Percentiles rank a stretch among this genome's conserved stretches.
These are phyloP conservation scores for Neodon shergylaensis DNA, from an alignment of 2,113 vertebrate genomes.

Conservation along the genomic window DNA sequence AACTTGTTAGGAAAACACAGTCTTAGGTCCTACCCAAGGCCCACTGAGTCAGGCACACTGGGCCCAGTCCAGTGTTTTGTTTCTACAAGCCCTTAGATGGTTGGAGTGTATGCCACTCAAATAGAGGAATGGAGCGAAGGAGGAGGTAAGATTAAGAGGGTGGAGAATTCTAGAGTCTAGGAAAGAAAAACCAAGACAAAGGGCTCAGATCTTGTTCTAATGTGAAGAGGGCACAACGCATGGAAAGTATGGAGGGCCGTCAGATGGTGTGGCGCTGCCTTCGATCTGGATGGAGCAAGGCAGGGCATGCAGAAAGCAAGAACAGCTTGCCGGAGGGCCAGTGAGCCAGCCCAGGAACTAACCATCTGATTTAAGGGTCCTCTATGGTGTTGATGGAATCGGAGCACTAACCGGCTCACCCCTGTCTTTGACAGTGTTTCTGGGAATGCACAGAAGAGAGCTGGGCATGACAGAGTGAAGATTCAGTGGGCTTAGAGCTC, in stretches of 20 bases:
- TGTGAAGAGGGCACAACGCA: neutral
- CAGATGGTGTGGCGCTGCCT: too few species aligned
- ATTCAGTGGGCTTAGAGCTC: neutral
- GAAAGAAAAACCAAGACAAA: neutral
- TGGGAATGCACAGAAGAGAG: fast-evolving
- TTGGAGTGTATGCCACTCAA: fast-evolving
- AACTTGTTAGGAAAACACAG: neutral
- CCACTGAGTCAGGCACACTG: neutral
- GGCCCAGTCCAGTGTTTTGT: fast-evolving
- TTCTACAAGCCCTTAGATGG: neutral
- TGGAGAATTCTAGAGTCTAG: neutral
- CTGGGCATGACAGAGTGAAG: neutral
- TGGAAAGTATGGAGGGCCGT: fast-evolving
- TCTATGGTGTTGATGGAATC: fast-evolving
- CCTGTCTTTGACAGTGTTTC: neutral
- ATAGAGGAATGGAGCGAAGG: neutral
- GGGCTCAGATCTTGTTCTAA: neutral
- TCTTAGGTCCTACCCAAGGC: neutral
- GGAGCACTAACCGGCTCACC: neutral
- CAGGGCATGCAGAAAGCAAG: fast-evolving
- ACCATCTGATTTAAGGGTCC: fast-evolving
- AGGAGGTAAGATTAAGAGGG: neutral
- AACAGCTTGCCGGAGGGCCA: neutral
- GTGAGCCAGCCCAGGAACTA: neutral
- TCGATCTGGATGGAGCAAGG: neutral